phyloP scores from a whole-genome alignment of 2,888 invertebrate species.

The Melinaea menophilus region DNA sequence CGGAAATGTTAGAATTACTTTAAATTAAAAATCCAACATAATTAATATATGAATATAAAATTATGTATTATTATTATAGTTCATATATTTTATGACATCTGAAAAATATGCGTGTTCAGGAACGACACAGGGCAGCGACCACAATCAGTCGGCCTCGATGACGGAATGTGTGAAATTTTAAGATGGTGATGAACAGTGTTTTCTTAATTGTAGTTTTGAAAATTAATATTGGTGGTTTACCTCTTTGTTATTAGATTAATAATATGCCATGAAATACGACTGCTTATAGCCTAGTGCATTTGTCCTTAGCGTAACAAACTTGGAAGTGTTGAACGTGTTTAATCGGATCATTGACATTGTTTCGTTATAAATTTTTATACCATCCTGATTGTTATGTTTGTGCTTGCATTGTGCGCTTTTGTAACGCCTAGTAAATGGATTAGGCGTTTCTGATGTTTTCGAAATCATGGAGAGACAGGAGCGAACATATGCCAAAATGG shows the following conservation, averaged over 20 bases:
- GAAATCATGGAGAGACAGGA: slow-evolving; percentile 71
- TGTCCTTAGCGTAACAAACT: slow-evolving; percentile 44
- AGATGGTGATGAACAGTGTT: slow-evolving; percentile 74
- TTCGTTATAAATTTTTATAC: slow-evolving; percentile 66
- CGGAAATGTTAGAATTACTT: too few species aligned
- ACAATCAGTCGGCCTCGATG: slow-evolving; percentile 71
- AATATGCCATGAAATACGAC: slow-evolving; percentile 48
- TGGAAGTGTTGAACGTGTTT: slow-evolving; percentile 60
- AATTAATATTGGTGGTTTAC: slow-evolving; percentile 48
- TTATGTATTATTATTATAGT: slow-evolving; percentile 7
- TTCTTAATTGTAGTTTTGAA: slow-evolving; percentile 50
- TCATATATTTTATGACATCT: slow-evolving; percentile 18
- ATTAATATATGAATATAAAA: too few species aligned
- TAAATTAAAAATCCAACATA: too few species aligned
- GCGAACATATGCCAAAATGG: slow-evolving; percentile 78
- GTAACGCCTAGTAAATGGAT: slow-evolving; percentile 57
- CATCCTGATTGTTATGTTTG: slow-evolving; percentile 74
- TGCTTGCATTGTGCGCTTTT: slow-evolving; percentile 60
- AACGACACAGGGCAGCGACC: slow-evolving; percentile 68
- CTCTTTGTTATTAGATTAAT: slow-evolving; percentile 40
- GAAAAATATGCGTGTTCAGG: slow-evolving; percentile 43
- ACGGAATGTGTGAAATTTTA: slow-evolving; percentile 76
- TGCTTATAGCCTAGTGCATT: slow-evolving; percentile 34
- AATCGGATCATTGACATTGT: slow-evolving; percentile 73
- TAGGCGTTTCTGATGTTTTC: slow-evolving; percentile 74